Base-by-base conservation (phyloP, 2,113 vertebrate species). In the Apodemus speciosus region DNA sequence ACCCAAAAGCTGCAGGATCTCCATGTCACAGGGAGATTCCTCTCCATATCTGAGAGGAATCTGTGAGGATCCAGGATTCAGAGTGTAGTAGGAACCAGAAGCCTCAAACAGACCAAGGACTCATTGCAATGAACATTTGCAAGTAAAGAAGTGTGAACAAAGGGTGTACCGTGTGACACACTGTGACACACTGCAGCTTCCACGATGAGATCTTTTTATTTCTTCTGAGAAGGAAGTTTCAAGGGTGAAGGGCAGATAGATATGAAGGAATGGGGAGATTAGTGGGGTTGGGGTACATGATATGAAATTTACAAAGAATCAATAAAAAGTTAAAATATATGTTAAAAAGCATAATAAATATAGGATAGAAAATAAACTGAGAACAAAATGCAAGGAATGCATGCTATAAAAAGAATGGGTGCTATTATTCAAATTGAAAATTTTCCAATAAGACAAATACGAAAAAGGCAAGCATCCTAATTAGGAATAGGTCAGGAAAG, bases 401-500 rank as follows among this genome's bases (percentile, higher is more conserved):
- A 92, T 80, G 7, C 16, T 14, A 76, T 4, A 66, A 95, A 87
- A 86, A 69, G n/a, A n/a, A 32, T 14, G 73, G 38, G 18, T n/a
- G 60, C 69, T 27, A 60, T 95, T 88, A 73, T 75, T 60, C 27
- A 21, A 88, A 46, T 27, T 64, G 76, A 23, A 40, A 84, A 95
- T 85, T 49, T 51, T 89, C 64, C 83, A 91, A 56, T 89, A 76
- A 88, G 64, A 66, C 38, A 81, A 80, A 83, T 81, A 71, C 64
- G 10, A 62, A 93, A 56, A 75, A 72, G 30, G 60, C 60, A 86
- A 88, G 35, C 25, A 93, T 56, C 38, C 62, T 66, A 69, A 89
- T 92, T 79, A 87, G 96, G 95, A 40, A 71, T 56, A 35, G 71
- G 51, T 84, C 86, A 94, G 71, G 53, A 56, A 86, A 94, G 77